These are phyloP conservation scores for Gouania willdenowi DNA, from an alignment of 2,797 vertebrate genomes.

Conservation along the genomic window DNA sequence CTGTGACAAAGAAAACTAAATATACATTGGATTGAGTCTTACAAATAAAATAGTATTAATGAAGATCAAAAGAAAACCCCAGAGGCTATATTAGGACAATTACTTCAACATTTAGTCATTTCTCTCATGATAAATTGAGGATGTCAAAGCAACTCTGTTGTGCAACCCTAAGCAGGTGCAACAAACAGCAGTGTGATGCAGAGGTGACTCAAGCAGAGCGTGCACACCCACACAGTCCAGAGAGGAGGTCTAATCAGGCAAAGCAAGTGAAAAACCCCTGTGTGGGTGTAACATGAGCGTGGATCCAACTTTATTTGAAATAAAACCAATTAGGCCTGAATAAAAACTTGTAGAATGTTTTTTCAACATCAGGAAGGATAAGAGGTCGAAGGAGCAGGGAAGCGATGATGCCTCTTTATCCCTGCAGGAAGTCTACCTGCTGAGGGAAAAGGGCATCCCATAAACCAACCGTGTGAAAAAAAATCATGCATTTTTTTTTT, in stretches of 20 bases:
- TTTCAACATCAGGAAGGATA: not conserved
- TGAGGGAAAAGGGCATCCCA: not conserved
- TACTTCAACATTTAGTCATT: too few relatives aligned
- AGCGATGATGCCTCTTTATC: not conserved
- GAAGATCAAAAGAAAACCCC: too few relatives aligned
- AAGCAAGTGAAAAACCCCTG: constrained; percentile 43
- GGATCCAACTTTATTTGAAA: constrained; percentile 32
- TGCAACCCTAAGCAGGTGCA: constrained; percentile 2
- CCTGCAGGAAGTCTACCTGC: not conserved
- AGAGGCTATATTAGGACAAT: too few relatives aligned
- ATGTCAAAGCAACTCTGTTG: not conserved
- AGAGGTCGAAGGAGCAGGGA: not conserved
- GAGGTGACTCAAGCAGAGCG: constrained; percentile 28
- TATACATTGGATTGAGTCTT: too few relatives aligned
- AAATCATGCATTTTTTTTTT: not conserved
- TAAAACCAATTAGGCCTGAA: constrained; percentile 13
- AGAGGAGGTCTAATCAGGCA: constrained; percentile 37
- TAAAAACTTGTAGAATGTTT: constrained; percentile 21
- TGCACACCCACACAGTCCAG: constrained; percentile 35
- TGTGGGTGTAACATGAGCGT: constrained; percentile 34
- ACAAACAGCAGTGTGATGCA: constrained; percentile 14
- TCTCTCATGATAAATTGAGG: too few relatives aligned
- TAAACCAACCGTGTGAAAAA: not conserved
- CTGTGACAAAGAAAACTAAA: too few relatives aligned
- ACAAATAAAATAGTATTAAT: too few relatives aligned